phyloP scores from a whole-genome alignment of 2,888 invertebrate species.

The Phalera bucephala region DNA sequence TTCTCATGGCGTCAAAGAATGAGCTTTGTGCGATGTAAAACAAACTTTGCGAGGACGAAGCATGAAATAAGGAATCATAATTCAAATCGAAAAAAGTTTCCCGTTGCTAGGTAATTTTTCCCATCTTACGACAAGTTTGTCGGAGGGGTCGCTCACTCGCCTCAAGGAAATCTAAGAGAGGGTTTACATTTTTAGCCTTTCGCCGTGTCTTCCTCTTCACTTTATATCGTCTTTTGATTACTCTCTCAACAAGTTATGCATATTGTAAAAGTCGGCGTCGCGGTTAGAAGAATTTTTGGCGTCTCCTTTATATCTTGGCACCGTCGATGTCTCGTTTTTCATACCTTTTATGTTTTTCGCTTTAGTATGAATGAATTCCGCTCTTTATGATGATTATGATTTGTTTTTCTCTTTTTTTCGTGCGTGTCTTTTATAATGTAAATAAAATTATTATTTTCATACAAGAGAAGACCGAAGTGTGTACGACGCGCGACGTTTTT shows the following conservation, averaged over 20 bases:
- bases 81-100: slow-evolving; percentile 82
- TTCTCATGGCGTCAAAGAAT: slow-evolving; percentile 62
- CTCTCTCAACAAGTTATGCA: slow-evolving; percentile 82
- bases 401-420: slow-evolving; percentile 36
- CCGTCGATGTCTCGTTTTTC: slow-evolving; percentile 67
- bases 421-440: slow-evolving; percentile 19
- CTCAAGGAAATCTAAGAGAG: slow-evolving; percentile 76
- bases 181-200: slow-evolving; percentile 82
- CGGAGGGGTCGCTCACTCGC: slow-evolving; percentile 71
- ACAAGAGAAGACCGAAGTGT: background rate
- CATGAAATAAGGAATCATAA: slow-evolving; percentile 82
- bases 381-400: slow-evolving; percentile 54
- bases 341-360: slow-evolving; percentile 62
- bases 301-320: slow-evolving; percentile 61
- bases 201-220: slow-evolving; percentile 76
- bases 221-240: slow-evolving; percentile 83
- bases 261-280: slow-evolving; percentile 72
- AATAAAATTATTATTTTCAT: background rate
- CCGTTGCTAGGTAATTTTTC: slow-evolving; percentile 76
- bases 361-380: slow-evolving; percentile 66
- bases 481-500: too few species aligned
- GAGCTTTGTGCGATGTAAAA: slow-evolving; percentile 65
- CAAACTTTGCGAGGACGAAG: slow-evolving; percentile 70
- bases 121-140: slow-evolving; percentile 78
- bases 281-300: slow-evolving; percentile 67